Percentiles rank a stretch among this genome's conserved stretches.
Evolutionary conservation across 1,140 invertebrate species (phyloP).

Genomic region (Drosophila virilis): DNA sequence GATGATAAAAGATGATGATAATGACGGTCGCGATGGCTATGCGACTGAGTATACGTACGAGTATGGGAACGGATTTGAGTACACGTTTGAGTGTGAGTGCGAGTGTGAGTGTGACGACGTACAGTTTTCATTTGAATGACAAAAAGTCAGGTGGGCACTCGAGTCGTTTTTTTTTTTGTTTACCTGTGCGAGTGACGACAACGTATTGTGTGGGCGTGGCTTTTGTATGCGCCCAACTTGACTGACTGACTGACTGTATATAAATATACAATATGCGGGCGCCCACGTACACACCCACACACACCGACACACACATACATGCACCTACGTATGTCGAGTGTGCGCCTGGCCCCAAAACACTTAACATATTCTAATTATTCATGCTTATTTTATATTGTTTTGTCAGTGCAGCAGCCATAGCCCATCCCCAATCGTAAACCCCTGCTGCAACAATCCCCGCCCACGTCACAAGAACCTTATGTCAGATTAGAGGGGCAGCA

Average conservation of each 20-base stretch:
- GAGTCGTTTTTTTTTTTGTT: constrained; percentile 46
- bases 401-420: constrained; percentile 45
- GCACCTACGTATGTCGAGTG: constrained; percentile 34
- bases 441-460: background rate
- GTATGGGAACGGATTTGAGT: constrained; percentile 4
- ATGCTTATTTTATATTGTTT: constrained; percentile 84
- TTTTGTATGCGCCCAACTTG: constrained; percentile 64
- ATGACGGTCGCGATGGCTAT: constrained; percentile 3
- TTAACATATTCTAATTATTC: constrained; percentile 84
- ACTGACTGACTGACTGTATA: constrained; percentile 76
- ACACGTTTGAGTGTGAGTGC: constrained; percentile 9
- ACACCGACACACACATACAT: constrained; percentile 1
- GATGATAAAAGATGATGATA: constrained; percentile 6
- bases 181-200: constrained; percentile 21
- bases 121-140: constrained; percentile 84
- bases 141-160: constrained; percentile 83
- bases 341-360: constrained; percentile 65
- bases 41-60: background rate
- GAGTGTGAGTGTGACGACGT: constrained; percentile 59
- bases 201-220: constrained; percentile 48
- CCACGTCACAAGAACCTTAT: constrained; percentile 24
- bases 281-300: constrained; percentile 13
- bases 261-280: constrained; percentile 78
- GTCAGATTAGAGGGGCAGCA: background rate
- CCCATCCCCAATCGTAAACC: background rate